Evolutionary conservation across 2,113 vertebrate species (phyloP).

Genomic region (Orientallactaga bullata): DNA sequence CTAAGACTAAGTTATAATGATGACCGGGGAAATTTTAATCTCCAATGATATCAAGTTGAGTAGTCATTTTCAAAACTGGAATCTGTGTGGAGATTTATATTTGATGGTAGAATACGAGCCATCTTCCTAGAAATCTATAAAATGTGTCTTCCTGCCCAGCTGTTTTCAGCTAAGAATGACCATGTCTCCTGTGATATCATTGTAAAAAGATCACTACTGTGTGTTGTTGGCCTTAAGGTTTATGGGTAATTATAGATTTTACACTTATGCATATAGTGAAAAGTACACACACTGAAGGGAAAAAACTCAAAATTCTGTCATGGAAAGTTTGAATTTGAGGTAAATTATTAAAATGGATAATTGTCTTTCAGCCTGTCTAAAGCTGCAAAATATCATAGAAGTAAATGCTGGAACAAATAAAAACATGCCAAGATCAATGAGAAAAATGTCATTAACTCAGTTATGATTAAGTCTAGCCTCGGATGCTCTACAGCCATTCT

Average conservation of each 20-base stretch:
- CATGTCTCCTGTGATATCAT: not conserved
- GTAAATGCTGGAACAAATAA: not conserved
- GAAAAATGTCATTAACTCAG: not conserved
- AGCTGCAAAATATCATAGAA: conserved; percentile 12
- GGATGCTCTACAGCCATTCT: conserved; percentile 4
- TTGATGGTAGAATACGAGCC: not conserved
- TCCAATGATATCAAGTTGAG: not conserved
- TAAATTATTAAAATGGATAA: conserved; percentile 28
- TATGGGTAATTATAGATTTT: not conserved
- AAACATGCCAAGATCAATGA: not conserved
- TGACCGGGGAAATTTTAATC: not conserved
- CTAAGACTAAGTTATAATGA: not conserved
- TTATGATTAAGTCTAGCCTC: not conserved
- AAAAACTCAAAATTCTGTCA: not conserved
- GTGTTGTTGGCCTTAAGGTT: not conserved
- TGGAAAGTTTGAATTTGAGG: not conserved
- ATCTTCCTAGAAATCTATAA: not conserved
- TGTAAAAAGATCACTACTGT: not conserved
- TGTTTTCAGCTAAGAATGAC: conserved; percentile 25
- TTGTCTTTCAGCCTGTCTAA: not conserved
- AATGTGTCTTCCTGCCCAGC: not conserved
- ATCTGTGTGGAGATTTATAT: conserved; percentile 21
- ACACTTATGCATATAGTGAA: not conserved
- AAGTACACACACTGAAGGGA: not conserved
- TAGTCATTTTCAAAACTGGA: conserved; percentile 47